Evolutionary conservation across 1,140 invertebrate species (phyloP).

Genomic region (Apis mellifera): DNA sequence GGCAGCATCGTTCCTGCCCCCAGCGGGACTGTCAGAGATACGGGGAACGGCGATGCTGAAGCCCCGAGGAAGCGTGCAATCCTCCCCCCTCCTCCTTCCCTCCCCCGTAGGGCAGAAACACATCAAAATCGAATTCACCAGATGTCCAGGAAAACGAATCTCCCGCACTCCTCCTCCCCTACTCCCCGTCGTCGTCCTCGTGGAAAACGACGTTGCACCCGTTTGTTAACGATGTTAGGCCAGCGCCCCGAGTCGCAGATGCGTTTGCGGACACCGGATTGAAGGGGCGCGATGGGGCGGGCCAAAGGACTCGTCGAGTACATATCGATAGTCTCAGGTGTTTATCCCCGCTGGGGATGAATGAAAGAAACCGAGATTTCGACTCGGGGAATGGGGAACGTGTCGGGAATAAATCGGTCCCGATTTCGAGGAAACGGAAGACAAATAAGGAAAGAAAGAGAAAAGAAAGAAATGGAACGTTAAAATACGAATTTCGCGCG

Average conservation of each 20-base stretch:
- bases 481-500: background rate
- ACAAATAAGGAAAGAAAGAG: background rate
- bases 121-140: slow-evolving; percentile 82
- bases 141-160: slow-evolving; percentile 78
- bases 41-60: background rate
- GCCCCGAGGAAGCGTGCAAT: slow-evolving; percentile 48
- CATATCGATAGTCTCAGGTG: slow-evolving; percentile 47
- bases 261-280: slow-evolving; percentile 62
- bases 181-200: background rate
- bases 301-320: slow-evolving; percentile 47
- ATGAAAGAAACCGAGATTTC: slow-evolving; percentile 40
- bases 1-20: slow-evolving; percentile 57
- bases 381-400: background rate
- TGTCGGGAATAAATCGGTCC: background rate
- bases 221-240: slow-evolving; percentile 69
- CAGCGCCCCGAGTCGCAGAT: slow-evolving; percentile 57
- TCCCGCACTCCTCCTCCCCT: slow-evolving; percentile 13
- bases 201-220: slow-evolving; percentile 64
- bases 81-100: slow-evolving; percentile 53
- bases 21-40: slow-evolving; percentile 57
- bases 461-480: background rate
- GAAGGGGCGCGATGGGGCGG: background rate
- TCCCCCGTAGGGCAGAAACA: slow-evolving; percentile 75
- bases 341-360: slow-evolving; percentile 22
- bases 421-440: background rate